Base-by-base conservation (phyloP, 2,888 invertebrate genomes). In the Apomyelois bistriatella region DNA sequence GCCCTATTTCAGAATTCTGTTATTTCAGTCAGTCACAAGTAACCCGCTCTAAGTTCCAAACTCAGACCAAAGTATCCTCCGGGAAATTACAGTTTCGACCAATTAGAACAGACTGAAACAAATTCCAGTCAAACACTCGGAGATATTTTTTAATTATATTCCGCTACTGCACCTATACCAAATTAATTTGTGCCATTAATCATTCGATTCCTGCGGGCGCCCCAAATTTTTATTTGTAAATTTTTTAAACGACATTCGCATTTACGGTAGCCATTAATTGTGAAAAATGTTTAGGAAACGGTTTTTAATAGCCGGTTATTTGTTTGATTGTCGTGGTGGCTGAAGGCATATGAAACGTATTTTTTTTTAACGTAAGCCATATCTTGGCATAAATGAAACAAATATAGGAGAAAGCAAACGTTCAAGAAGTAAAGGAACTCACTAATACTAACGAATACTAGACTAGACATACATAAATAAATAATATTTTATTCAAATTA, bases 81-180 rank as follows among this genome's bases (percentile, higher is more conserved):
- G 86, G 85, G 87, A 87, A 87, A 87, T 85, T 84, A 83, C 82
- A 79, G 79, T 78, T 83, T 79, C 72, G 73, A 76, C 79, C 83
- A 86, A 87, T 86, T 85, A 85, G 80, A 73, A 71, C 63, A 65
- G 74, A 70, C 66, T 65, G 68, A 72, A 73, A 82, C 83, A 82
- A 85, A 85, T 85, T 85, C 70, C 68, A 58, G 70, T 72, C 72
- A 74, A 78, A 81, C 78, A 76, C 66, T 64, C 64, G 63, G 67
- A 75, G 74, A 78, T 84, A 76, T 82, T 83, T 82, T 82, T 82
- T 80, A 80, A 84, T 83, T 82, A 78, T 67, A 65, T 66, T 57
- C 62, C 63, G 69, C 69, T 64, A 73, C 62, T 65, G 70, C 58
- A 66, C 65, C 70, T 69, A 72, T 79, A 74, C 65, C 65, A 68